Conservation (phyloP, 2,113 vertebrate species). For the Lynx canadensis region DNA sequence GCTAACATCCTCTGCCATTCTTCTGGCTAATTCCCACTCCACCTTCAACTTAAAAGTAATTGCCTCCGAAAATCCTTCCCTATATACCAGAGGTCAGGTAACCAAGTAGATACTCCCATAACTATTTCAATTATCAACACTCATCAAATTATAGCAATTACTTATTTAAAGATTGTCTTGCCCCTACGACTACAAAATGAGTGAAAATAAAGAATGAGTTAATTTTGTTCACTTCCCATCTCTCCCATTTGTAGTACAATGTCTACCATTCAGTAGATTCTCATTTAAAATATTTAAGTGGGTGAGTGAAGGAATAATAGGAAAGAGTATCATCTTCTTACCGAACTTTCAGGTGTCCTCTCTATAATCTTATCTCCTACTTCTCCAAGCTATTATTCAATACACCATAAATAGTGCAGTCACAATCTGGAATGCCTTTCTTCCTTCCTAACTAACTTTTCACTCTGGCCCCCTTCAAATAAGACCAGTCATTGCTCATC, state of each 20-base stretch:
- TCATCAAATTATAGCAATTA: background rate
- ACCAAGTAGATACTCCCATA: background rate
- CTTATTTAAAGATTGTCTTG: background rate
- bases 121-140: background rate
- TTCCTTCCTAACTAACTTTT: constrained; percentile 9
- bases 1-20: background rate
- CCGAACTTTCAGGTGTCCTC: background rate
- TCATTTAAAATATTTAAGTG: constrained; percentile 32
- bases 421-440: background rate
- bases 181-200: background rate
- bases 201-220: background rate
- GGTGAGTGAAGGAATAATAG: background rate
- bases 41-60: background rate
- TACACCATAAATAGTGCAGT: background rate
- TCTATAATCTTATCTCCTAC: background rate
- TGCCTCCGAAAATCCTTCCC: constrained; percentile 20
- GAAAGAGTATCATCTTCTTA: background rate
- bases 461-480: background rate
- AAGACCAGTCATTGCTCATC: background rate
- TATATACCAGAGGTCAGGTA: background rate
- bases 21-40: background rate
- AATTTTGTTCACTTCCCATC: background rate
- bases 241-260: background rate
- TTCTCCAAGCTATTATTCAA: background rate
- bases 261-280: background rate